Percentiles rank a stretch among this genome's conserved stretches.
These are phyloP conservation scores for Lordiphosa collinella DNA, from an alignment of 1,140 invertebrate genomes.

Conservation along the genomic window DNA sequence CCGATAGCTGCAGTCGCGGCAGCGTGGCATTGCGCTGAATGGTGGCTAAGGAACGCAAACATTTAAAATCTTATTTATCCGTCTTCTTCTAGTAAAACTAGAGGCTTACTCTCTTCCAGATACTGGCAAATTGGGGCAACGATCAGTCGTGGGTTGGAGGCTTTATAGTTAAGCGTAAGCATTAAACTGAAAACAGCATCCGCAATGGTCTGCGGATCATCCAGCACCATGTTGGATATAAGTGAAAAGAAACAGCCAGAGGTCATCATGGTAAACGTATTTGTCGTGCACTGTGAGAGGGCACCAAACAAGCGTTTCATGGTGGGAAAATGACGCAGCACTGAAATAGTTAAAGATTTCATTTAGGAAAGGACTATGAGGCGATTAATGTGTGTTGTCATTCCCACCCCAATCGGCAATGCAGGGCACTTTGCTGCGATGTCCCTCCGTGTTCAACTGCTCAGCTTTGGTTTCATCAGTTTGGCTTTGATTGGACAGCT, in stretches of 20 bases:
- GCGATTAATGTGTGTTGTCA: conserved; percentile 75
- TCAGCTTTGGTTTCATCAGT: conserved; percentile 90
- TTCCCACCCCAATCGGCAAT: conserved; percentile 84
- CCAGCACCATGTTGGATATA: conserved; percentile 79
- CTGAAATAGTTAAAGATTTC: conserved; percentile 61
- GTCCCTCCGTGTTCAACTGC: conserved; percentile 82
- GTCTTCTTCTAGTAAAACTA: background rate
- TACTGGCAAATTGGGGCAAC: conserved; percentile 88
- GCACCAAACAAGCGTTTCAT: conserved; percentile 90
- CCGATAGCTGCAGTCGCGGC: conserved; percentile 84
- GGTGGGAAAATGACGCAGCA: conserved; percentile 87
- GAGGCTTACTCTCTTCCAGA: conserved; percentile 83
- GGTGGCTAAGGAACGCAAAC: conserved; percentile 57
- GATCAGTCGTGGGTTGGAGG: conserved; percentile 86
- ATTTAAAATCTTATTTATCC: too few species aligned
- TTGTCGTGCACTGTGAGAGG: conserved; percentile 85
- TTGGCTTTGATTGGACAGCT: conserved; percentile 81
- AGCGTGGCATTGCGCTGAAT: conserved; percentile 60
- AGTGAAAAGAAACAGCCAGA: conserved; percentile 59
- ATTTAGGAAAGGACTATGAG: background rate
- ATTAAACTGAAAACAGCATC: conserved; percentile 92
- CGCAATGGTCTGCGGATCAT: conserved; percentile 83
- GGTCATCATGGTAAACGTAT: conserved; percentile 83
- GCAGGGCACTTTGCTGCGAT: conserved; percentile 82
- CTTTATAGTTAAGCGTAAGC: conserved; percentile 85